These are phyloP conservation scores for Ciconia boyciana DNA, from an alignment of 2,113 vertebrate species.

Conservation along the genomic window DNA sequence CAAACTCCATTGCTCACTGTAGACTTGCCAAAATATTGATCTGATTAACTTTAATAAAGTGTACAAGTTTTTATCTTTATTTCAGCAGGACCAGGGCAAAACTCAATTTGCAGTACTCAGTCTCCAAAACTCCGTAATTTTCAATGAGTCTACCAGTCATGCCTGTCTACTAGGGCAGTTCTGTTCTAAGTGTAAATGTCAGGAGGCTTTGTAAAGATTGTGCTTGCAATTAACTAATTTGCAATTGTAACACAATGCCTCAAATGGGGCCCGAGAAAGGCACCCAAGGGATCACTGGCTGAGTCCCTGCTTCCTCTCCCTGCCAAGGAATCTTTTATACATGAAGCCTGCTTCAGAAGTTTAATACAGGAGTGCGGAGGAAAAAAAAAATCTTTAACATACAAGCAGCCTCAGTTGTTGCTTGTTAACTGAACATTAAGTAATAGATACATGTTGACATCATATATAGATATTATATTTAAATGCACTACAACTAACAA, in stretches of 20 bases:
- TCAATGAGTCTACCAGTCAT: neutral
- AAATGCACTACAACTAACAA: neutral
- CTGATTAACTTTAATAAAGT: neutral
- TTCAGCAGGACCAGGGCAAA: neutral
- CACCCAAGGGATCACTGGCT: neutral
- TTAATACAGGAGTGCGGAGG: neutral
- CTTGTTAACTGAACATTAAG: neutral
- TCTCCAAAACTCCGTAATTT: neutral
- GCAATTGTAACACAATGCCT: neutral
- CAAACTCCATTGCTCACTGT: neutral
- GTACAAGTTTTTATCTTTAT: neutral
- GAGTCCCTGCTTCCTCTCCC: neutral
- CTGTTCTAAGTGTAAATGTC: neutral
- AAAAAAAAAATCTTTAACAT: neutral
- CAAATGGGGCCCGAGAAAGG: neutral
- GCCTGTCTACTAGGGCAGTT: neutral
- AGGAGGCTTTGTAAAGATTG: neutral
- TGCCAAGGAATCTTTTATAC: neutral
- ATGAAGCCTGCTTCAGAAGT: neutral
- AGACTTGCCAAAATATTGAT: neutral
- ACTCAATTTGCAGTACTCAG: neutral
- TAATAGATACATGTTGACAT: neutral
- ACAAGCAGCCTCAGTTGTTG: neutral
- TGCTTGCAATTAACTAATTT: neutral
- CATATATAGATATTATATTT: neutral